Evolutionary conservation across 2,888 invertebrate genomes (phyloP), one percentile per base, ranked within the genome.

Genomic region (Hypomecis punctinalis): DNA sequence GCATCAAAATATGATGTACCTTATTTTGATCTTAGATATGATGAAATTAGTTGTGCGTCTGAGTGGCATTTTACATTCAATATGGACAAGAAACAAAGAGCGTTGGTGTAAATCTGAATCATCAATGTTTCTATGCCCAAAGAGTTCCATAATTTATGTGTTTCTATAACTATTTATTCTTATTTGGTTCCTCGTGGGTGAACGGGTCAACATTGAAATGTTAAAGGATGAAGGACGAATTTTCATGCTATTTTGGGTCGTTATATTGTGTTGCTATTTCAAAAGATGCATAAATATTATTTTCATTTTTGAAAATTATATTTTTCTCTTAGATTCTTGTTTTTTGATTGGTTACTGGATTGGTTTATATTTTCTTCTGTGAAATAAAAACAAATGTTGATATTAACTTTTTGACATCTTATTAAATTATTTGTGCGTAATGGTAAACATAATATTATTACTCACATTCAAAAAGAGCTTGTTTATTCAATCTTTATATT

Each of bases 181-280:
- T 60, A 61, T 70, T 69, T 71, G 76, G 75, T 37, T 46, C 66
- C 8, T 11, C 40, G 78, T 78, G 70, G 78, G 78, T 55, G 75
- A 71, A 69, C 63, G 11, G 57, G 67, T 63, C 48, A 37, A 43
- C n/a, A 39, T 63, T 51, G 37, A 66, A 61, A 60, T 63, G 40
- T 58, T 46, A 33, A 58, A 64, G 54, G n/a, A 56, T 65, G 68
- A 76, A 76, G 75, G 75, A 69, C 71, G 57, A 42, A 68, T 72
- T 56, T 47, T 71, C 69, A 65, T 60, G 49, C 45, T 57, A 33
- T 35, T 54, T 33, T 59, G 49, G 46, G 47, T 2, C 33, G 7
- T 39, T 23, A 40, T 33, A 47, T 56, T n/a, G 40, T 37, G 36
- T 36, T 46, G 46, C 39, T 57, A 57, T 58, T 63, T 63, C 33